phyloP scores from a whole-genome alignment of 2,113 vertebrate species.

The Passer montanus region DNA sequence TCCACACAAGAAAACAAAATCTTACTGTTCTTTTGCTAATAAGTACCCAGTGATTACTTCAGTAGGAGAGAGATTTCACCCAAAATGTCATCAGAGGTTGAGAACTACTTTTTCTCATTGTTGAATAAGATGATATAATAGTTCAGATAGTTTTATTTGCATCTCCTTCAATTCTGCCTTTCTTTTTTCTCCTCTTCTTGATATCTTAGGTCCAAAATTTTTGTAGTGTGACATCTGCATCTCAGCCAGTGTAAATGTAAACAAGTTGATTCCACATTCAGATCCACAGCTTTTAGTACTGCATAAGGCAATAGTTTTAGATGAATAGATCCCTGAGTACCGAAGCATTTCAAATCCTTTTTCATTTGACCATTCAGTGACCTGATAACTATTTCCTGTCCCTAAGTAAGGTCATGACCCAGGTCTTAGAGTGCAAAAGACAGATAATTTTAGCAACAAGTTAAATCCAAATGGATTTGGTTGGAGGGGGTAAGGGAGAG shows the following conservation, averaged over 20 bases:
- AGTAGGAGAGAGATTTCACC: neutral
- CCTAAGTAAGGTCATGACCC: conserved; percentile 90
- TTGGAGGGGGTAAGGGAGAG: conserved; percentile 45
- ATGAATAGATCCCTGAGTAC: conserved; percentile 74
- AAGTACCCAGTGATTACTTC: neutral
- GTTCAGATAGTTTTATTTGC: neutral
- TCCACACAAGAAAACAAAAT: neutral
- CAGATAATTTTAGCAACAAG: conserved; percentile 89
- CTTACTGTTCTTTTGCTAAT: neutral
- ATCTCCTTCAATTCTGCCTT: neutral
- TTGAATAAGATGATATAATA: neutral
- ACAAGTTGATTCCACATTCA: neutral
- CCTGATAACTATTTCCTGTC: conserved; percentile 86
- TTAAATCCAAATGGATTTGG: conserved; percentile 73
- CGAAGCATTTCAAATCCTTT: conserved; percentile 84
- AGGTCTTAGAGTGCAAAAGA: conserved; percentile 84
- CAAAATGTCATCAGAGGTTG: neutral
- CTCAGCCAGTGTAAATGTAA: neutral
- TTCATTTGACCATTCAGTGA: conserved; percentile 88
- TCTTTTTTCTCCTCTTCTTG: neutral
- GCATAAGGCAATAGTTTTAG: conserved; percentile 68
- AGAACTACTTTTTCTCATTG: neutral
- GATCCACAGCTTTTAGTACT: conserved; percentile 51
- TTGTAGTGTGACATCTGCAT: neutral
- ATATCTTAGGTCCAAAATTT: neutral